Base-by-base conservation (phyloP, 30 jellyfish, hydroid and myxozoan genomes). In the Cassiopea xamachana region DNA sequence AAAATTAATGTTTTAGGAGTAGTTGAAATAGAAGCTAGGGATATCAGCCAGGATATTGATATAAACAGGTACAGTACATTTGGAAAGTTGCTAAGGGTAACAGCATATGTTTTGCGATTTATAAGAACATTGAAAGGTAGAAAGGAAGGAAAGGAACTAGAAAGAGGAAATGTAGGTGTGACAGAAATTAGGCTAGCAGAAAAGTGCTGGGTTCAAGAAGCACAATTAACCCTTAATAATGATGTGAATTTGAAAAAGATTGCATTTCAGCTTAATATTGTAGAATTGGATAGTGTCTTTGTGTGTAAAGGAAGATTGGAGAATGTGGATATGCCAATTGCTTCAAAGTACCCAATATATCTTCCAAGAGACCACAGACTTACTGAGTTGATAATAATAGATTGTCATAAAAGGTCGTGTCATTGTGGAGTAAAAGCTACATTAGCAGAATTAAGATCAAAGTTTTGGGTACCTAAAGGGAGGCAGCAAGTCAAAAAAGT, bases 391-490 rank as follows among this genome's bases (percentile, higher is more conserved):
- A 17, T 72, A 70, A 71, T 84, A 1, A 1, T 2, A 50, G 87
- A 84, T 17, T 69, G 77, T 12, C 92, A 84, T 48, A 15, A 43
- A 2, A 49, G 44, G 62, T 39, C 44, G 17, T 70, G 10, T 50
- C 92, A 84, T 45, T 17, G 60, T 69, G 92, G 92, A 5, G n/a
- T 73, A 4, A 14, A 87, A 2, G 87, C 14, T 2, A 84, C 92
- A 18, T 84, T 84, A 47, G 60, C 74, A 2, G 67, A 47, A 51
- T 4, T 84, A 1, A 48, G 91, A 17, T 49, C 73, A 49, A 76
- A 49, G 18, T 84, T 43, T 71, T 84, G 92, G 92, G 87, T 84
- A 1, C 85, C 82, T 1, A 45, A 83, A 88, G 12, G 58, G 68
- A 18, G 46, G 55, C 2, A 55, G 72, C 55, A 47, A 46, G 16